These are phyloP conservation scores for Fabriciana adippe DNA, from an alignment of 2,888 invertebrate genomes.

Conservation along the genomic window DNA sequence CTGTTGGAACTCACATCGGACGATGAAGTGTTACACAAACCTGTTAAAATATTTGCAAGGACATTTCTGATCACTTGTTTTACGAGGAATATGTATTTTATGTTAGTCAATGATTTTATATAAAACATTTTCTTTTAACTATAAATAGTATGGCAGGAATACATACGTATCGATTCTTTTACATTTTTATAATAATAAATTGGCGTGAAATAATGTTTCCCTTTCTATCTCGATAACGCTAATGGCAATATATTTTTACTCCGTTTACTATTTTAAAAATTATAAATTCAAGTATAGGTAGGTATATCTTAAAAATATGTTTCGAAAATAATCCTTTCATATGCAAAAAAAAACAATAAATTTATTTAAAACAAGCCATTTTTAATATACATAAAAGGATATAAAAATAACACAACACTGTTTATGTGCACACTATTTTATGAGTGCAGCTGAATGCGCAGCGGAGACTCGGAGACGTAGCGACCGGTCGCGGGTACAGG, in stretches of 20 bases:
- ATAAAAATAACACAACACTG: neutral
- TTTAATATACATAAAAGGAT: no score
- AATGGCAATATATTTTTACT: neutral
- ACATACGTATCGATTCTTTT: neutral
- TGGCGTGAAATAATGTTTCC: no score
- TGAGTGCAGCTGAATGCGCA: constrained; percentile 33
- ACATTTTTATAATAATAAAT: no score
- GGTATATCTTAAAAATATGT: no score
- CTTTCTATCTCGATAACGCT: neutral
- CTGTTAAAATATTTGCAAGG: constrained; percentile 56
- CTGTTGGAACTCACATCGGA: constrained; percentile 37
- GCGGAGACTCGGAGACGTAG: constrained; percentile 32
- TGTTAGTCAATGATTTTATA: neutral
- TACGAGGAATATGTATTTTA: constrained; percentile 34
- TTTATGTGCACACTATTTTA: constrained; percentile 27
- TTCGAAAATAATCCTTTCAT: no score
- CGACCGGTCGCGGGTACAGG: constrained; percentile 63
- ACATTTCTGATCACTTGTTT: constrained; percentile 45
- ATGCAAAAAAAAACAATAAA: neutral
- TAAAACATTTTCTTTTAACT: neutral
- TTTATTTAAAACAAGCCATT: neutral
- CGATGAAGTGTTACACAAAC: constrained; percentile 47
- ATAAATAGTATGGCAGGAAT: neutral
- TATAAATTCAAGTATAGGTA: no score
- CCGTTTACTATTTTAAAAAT: no score